A percentile compares a stretch with the other conserved stretches of the same genome.
These are phyloP conservation scores for Lophura nycthemera DNA, from an alignment of 2,113 vertebrate species.

Conservation along the genomic window DNA sequence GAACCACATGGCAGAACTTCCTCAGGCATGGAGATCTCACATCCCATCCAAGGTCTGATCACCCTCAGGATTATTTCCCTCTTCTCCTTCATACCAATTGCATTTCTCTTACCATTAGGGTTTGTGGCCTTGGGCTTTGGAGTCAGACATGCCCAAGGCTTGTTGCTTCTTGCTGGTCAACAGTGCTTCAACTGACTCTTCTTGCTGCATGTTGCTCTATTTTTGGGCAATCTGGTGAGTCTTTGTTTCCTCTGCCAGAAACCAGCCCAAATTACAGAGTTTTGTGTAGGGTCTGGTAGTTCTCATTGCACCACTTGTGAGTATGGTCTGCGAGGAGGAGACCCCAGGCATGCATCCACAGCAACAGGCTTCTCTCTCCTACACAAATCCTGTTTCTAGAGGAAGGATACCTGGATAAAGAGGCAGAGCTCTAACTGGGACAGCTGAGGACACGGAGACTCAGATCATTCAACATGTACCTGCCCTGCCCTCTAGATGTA, in stretches of 20 bases:
- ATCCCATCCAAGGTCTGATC: not conserved
- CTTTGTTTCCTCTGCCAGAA: not conserved
- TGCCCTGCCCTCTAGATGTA: slow-evolving; percentile 64
- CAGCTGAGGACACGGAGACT: not conserved
- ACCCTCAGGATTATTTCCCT: not conserved
- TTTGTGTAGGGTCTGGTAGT: not conserved
- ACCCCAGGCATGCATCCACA: not conserved
- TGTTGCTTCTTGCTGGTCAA: not conserved
- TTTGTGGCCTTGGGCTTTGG: no score
- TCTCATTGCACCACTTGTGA: not conserved
- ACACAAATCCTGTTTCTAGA: rapidly evolving
- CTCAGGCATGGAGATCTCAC: no score
- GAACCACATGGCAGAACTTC: no score
- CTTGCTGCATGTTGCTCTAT: not conserved
- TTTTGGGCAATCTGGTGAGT: not conserved
- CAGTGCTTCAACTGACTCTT: no score
- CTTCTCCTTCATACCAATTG: not conserved
- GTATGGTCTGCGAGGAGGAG: no score
- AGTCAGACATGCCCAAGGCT: not conserved
- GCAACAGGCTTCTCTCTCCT: not conserved
- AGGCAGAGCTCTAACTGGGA: rapidly evolving
- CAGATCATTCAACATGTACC: not conserved
- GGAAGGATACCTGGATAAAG: not conserved
- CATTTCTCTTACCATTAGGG: not conserved
- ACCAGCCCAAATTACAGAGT: not conserved